Conservation (phyloP, 64 coral and sea anemone genomes). For the Montipora capricornis region DNA sequence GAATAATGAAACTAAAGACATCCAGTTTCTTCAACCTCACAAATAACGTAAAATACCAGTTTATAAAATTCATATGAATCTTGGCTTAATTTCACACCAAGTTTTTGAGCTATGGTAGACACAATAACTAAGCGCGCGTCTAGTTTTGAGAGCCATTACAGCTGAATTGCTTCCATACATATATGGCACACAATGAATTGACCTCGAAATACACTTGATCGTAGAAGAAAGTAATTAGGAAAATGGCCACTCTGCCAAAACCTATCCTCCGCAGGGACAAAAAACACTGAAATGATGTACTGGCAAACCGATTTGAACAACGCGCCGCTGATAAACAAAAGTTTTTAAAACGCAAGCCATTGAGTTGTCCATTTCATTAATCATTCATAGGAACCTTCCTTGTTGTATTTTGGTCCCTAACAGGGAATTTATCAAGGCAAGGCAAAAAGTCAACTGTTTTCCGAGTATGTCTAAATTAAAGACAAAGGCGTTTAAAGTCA, state of each 20-base stretch:
- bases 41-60: neutral
- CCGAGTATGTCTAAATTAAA: neutral
- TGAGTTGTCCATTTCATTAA: constrained; percentile 32
- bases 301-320: neutral
- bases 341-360: constrained; percentile 46
- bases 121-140: neutral
- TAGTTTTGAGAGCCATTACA: neutral
- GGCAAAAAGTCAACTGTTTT: constrained; percentile 40
- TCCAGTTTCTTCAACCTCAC: neutral
- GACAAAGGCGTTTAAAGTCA: neutral
- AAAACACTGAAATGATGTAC: neutral
- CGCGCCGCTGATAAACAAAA: constrained; percentile 20
- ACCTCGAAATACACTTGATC: neutral
- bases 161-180: neutral
- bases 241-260: constrained; percentile 1
- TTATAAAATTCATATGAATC: neutral
- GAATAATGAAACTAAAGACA: no score
- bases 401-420: constrained; percentile 21
- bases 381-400: constrained; percentile 21
- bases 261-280: neutral
- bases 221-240: constrained; percentile 20
- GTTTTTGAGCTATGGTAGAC: no score
- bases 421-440: constrained; percentile 25
- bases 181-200: no score
- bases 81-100: no score